Evolutionary conservation across 2,797 vertebrate genomes (phyloP), one percentile per base, ranked within the genome.

Genomic region (Helostoma temminkii): DNA sequence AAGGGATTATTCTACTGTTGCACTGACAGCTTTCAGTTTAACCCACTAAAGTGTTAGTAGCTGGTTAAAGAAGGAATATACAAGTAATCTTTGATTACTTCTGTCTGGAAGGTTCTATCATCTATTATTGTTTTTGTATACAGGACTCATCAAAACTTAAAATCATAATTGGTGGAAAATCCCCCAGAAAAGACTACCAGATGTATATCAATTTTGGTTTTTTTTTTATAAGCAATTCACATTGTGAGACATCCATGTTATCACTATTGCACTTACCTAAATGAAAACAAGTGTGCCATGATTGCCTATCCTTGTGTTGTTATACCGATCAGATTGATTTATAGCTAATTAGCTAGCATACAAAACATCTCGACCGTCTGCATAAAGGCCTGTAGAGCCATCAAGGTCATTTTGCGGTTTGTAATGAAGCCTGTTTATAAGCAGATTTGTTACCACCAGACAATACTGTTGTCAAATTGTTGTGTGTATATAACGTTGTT

Each of bases 251-350:
- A 11, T 32, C n/a, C 26, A 24, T 39, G 37, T 58, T 16, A 39
- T 32, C 16, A 41, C 66, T 21, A 21, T 55, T 61, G 69, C 42
- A 77, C 56, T 50, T 30, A 43, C 3, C 5, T 42, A 43, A 41
- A 36, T 37, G 16, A 48, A 50, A 49, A 22, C 19, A 3, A 25
- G 4, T 30, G 37, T 45, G 18, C 11, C 24, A 12, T 32, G 26
- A 45, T 11, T 46, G 16, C 55, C 9, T 43, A 5, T 34, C 47
- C 46, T 30, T 60, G 25, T 53, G 47, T 66, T 67, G n/a, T 32
- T 45, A 57, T 43, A 19, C 36, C 54, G 26, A 61, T 37, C 11
- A 72, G 22, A 21, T 5, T 32, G 7, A 45, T 5, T 22, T 45
- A 22, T 47, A 46, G 19, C 37, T n/a, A 1, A 28, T 26, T 11